phyloP scores from a whole-genome alignment of 2,113 vertebrate genomes.

The Neotragus moschatus region DNA sequence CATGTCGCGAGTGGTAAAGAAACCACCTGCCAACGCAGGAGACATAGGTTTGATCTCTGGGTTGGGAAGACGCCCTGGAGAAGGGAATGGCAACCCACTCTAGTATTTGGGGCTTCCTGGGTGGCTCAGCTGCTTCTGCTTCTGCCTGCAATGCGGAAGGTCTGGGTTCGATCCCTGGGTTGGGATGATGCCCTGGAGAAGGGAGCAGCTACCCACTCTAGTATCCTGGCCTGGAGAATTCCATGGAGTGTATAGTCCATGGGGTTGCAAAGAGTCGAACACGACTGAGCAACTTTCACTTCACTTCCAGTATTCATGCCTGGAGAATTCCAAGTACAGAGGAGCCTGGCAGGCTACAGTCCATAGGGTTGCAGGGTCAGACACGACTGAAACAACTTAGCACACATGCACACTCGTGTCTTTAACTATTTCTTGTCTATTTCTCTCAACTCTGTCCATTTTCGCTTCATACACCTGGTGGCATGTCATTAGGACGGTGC shows the following conservation, averaged over 20 bases:
- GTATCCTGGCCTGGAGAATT: not conserved
- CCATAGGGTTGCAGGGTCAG: not conserved
- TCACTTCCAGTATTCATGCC: not conserved
- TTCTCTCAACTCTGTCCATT: not conserved
- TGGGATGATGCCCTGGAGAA: not conserved
- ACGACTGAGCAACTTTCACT: not conserved
- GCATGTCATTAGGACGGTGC: not conserved
- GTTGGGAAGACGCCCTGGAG: not conserved
- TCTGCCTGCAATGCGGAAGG: not conserved
- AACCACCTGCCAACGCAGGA: not conserved
- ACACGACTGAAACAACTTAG: not conserved
- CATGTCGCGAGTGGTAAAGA: fast-evolving
- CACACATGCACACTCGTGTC: not conserved
- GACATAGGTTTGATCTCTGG: not conserved
- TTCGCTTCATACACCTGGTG: not conserved
- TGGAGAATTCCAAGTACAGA: not conserved
- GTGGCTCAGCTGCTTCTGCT: not conserved
- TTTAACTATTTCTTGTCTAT: not conserved
- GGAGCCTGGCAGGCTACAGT: not conserved
- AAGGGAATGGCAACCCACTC: not conserved
- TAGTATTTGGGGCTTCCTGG: not conserved
- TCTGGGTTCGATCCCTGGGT: not conserved
- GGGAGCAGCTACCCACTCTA: not conserved
- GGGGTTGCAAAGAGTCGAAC: not conserved
- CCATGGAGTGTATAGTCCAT: not conserved